Percentiles rank a stretch among this genome's conserved stretches.
Conservation (phyloP, 2,888 invertebrate genomes). For the Dynastes hyllus region DNA sequence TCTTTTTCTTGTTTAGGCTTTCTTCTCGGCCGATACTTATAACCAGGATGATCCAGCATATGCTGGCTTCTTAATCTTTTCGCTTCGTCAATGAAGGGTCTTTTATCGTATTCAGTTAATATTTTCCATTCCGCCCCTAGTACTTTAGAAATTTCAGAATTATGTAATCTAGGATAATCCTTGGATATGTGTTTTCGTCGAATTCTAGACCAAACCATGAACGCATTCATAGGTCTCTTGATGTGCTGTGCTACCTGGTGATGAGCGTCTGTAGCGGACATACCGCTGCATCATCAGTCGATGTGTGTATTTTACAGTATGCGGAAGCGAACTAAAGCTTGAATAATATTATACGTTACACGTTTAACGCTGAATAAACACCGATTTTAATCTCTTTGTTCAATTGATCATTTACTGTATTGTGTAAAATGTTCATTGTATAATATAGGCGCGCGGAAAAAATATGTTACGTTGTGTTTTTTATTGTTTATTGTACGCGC, state of each 20-base stretch:
- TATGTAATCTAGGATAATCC: conserved; percentile 87
- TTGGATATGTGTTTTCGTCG: conserved; percentile 87
- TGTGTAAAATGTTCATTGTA: conserved; percentile 65
- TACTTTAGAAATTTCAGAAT: conserved; percentile 87
- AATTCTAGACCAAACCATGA: conserved; percentile 90
- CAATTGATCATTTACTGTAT: conserved; percentile 65
- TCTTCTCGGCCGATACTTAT: conserved; percentile 69
- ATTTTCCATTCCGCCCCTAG: conserved; percentile 91
- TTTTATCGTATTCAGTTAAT: conserved; percentile 84
- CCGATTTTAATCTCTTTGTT: conserved; percentile 69
- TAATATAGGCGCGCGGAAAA: conserved; percentile 53
- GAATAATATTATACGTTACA: conserved; percentile 59
- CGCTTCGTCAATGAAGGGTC: conserved; percentile 93
- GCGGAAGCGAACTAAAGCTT: conserved; percentile 60
- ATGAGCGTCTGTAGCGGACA: conserved; percentile 40
- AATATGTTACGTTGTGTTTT: conserved; percentile 57
- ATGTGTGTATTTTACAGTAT: conserved; percentile 35
- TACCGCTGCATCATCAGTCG: conserved; percentile 11
- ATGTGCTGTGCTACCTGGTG: conserved; percentile 75
- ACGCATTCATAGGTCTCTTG: conserved; percentile 95
- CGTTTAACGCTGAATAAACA: conserved; percentile 69
- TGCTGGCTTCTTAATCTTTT: conserved; percentile 73
- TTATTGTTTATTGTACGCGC: conserved; percentile 51
- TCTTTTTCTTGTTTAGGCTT: conserved; percentile 64
- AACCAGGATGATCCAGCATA: conserved; percentile 70